Conservation (phyloP, 2,113 vertebrate genomes). For the Brachyhypopomus gauderio region DNA sequence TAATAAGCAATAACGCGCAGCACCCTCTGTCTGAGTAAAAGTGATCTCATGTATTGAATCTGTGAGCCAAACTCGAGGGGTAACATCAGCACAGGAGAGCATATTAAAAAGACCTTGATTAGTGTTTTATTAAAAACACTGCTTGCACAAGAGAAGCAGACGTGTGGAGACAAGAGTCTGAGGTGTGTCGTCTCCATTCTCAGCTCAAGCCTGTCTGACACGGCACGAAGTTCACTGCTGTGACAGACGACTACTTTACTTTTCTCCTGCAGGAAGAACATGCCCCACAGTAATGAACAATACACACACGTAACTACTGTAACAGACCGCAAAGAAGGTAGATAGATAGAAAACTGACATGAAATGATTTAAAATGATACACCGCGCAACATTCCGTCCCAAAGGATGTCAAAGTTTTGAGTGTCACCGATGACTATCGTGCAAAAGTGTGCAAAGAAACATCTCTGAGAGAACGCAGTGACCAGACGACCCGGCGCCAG, state of each 20-base stretch:
- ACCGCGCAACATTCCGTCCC: neutral
- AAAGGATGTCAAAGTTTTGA: neutral
- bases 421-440: conserved; percentile 16
- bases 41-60: no score
- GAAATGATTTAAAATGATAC: neutral
- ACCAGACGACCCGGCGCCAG: neutral
- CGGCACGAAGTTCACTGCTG: neutral
- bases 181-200: neutral
- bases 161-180: neutral
- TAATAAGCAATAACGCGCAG: no score
- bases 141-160: neutral
- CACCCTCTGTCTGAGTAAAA: no score
- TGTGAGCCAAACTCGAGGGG: no score
- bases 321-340: conserved; percentile 23
- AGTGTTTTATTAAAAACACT: conserved; percentile 19
- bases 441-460: conserved; percentile 41
- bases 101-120: neutral
- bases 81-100: neutral
- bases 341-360: conserved; percentile 1
- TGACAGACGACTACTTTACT: neutral
- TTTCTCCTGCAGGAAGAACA: conserved; percentile 21
- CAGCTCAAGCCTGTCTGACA: neutral
- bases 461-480: conserved; percentile 4
- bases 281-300: conserved; percentile 36
- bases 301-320: neutral